These are phyloP conservation scores for Microchrysa polita DNA, from an alignment of 2,888 invertebrate genomes.

Conservation along the genomic window DNA sequence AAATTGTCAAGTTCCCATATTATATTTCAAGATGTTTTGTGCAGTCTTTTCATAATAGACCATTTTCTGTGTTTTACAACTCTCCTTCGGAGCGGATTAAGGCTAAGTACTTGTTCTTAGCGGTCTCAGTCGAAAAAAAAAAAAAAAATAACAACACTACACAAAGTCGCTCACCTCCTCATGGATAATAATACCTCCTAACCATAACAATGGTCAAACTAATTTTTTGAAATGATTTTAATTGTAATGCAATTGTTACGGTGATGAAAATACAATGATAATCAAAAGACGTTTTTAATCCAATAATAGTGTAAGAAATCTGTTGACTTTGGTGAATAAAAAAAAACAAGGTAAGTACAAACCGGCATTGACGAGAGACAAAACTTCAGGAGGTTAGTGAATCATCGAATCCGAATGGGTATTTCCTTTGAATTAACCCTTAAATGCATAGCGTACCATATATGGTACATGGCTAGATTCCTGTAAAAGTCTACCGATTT, in stretches of 20 bases:
- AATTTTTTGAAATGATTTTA: slow-evolving; percentile 32
- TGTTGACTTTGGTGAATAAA: not conserved
- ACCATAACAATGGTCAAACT: slow-evolving; percentile 3
- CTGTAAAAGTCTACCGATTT: too few species aligned
- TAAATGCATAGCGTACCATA: too few species aligned
- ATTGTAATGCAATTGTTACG: slow-evolving; percentile 23
- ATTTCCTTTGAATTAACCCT: too few species aligned
- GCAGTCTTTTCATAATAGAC: too few species aligned
- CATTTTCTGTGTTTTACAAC: slow-evolving; percentile 5
- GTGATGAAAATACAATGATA: not conserved
- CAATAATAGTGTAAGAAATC: too few species aligned
- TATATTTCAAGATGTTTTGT: too few species aligned
- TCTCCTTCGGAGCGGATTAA: slow-evolving; percentile 32
- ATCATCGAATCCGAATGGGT: too few species aligned
- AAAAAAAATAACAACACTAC: not conserved
- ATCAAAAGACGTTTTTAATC: not conserved
- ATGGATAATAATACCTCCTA: not conserved
- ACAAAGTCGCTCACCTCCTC: not conserved
- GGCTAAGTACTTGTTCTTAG: slow-evolving; percentile 30
- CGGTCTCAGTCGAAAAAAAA: not conserved
- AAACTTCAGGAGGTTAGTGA: not conserved
- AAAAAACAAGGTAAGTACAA: not conserved
- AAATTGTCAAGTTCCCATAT: too few species aligned
- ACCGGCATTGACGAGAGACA: not conserved
- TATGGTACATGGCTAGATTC: too few species aligned